Evolutionary conservation across 2,113 vertebrate genomes (phyloP).

Genomic region (Microtus ochrogaster): DNA sequence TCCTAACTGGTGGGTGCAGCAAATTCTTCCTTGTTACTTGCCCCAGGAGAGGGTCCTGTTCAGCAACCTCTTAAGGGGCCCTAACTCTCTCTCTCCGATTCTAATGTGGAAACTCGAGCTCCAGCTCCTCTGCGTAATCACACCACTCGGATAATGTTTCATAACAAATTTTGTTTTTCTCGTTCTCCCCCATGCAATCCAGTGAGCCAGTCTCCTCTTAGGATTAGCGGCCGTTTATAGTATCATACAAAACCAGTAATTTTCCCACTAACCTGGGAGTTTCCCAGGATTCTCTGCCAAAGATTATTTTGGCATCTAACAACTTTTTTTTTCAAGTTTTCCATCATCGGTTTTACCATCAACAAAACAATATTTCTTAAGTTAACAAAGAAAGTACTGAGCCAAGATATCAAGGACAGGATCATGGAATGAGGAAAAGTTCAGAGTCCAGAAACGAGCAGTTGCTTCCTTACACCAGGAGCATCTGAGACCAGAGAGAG

Average conservation of each 20-base stretch:
- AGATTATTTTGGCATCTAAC: constrained; percentile 76
- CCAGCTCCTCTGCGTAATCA: neutral
- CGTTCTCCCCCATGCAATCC: constrained; percentile 10
- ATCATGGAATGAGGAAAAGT: neutral
- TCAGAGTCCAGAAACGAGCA: neutral
- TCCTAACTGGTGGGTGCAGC: neutral
- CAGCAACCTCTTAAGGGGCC: neutral
- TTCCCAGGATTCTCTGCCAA: constrained; percentile 81
- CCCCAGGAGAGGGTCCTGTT: neutral
- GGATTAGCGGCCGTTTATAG: constrained; percentile 59
- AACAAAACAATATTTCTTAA: constrained; percentile 62
- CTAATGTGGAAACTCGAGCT: neutral
- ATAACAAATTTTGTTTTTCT: constrained; percentile 52
- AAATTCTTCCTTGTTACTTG: neutral
- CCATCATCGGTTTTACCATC: constrained; percentile 54
- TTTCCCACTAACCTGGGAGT: constrained; percentile 76
- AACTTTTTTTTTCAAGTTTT: constrained; percentile 61
- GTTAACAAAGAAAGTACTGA: constrained; percentile 63
- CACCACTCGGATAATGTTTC: neutral
- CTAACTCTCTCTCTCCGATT: neutral
- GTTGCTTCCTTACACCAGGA: neutral
- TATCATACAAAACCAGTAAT: constrained; percentile 77
- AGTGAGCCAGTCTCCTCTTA: neutral
- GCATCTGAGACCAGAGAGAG: too few relatives aligned
- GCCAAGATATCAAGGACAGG: constrained; percentile 37